phyloP scores from a whole-genome alignment of 1,140 invertebrate species.

The Pygmarrhopalites habei region DNA sequence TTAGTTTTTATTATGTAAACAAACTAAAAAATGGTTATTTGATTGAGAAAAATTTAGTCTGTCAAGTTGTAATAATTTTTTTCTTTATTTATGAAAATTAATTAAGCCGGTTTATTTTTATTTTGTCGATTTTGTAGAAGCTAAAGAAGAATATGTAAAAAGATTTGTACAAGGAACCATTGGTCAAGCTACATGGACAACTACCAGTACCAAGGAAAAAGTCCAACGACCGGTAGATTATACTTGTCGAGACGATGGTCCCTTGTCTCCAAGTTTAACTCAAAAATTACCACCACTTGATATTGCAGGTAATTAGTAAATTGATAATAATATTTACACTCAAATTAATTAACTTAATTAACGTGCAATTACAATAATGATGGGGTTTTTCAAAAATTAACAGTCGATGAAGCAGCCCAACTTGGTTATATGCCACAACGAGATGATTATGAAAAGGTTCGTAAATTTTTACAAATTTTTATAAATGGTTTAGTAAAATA shows the following conservation, averaged over 20 bases:
- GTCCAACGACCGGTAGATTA: conserved; percentile 55
- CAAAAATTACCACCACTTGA: conserved; percentile 67
- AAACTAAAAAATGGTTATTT: too few relatives aligned
- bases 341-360: too few relatives aligned
- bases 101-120: not conserved
- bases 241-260: conserved; percentile 65
- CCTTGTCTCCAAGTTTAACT: conserved; percentile 65
- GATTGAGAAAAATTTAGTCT: too few relatives aligned
- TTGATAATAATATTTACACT: too few relatives aligned
- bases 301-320: too few relatives aligned
- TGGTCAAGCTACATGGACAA: conserved; percentile 77
- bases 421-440: conserved; percentile 93
- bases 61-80: too few relatives aligned
- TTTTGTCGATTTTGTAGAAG: conserved; percentile 55
- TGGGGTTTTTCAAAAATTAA: too few relatives aligned
- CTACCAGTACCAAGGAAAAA: conserved; percentile 10
- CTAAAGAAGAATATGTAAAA: conserved; percentile 83
- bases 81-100: too few relatives aligned
- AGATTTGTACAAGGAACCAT: conserved; percentile 84
- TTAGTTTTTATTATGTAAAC: too few relatives aligned
- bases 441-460: conserved; percentile 88
- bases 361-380: too few relatives aligned
- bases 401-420: conserved; percentile 67
- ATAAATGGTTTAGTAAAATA: not conserved
- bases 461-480: not conserved